These are phyloP conservation scores for Muscicapa adusta DNA, from an alignment of 2,113 vertebrate genomes.

Conservation along the genomic window DNA sequence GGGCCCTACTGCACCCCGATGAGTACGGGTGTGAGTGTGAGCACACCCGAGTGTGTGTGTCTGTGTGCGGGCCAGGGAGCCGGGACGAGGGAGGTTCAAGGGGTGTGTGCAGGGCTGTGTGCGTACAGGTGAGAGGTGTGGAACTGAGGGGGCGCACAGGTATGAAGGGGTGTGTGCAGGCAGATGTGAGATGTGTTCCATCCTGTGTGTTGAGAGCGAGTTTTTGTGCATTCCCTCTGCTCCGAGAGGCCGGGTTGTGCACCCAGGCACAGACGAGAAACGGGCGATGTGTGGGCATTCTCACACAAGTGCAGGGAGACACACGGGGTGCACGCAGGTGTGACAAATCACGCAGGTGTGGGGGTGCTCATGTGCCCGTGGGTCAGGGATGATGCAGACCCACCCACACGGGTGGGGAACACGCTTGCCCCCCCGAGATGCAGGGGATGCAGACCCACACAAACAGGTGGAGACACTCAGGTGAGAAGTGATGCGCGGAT, in stretches of 20 bases:
- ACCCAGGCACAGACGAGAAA: not conserved
- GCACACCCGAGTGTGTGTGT: fast-evolving
- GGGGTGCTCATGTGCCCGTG: too few relatives aligned
- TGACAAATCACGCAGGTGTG: too few relatives aligned
- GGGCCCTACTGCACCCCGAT: fast-evolving
- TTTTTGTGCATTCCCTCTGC: not conserved
- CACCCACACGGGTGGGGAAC: not conserved
- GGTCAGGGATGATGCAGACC: not conserved
- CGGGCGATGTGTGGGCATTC: not conserved
- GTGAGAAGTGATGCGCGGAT: not conserved
- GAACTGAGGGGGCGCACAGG: not conserved
- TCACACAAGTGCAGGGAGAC: too few relatives aligned
- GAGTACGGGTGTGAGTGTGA: not conserved
- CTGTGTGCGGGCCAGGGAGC: not conserved
- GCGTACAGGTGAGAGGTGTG: not conserved
- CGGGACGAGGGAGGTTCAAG: not conserved
- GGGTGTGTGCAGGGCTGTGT: not conserved
- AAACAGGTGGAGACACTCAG: not conserved
- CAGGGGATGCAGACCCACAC: not conserved
- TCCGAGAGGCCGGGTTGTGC: not conserved
- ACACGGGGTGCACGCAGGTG: too few relatives aligned
- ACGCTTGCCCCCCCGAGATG: fast-evolving
- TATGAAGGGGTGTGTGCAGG: fast-evolving
- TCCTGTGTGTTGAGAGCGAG: fast-evolving
- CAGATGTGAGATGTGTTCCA: not conserved